Evolutionary conservation across 2,888 invertebrate species (phyloP).

Genomic region (Tenthredo mesomela): DNA sequence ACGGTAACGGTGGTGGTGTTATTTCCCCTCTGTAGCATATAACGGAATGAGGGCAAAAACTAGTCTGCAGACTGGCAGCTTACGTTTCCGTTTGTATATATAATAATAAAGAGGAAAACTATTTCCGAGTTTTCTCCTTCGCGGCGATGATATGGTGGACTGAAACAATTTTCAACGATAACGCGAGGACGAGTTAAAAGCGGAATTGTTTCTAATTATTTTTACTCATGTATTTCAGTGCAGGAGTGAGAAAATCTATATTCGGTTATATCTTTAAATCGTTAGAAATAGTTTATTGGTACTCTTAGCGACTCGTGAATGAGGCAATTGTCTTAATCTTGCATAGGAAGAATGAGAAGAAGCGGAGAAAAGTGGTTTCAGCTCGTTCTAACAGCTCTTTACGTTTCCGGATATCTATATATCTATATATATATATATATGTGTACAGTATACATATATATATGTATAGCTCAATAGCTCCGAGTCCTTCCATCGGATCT

Average conservation of each 20-base stretch:
- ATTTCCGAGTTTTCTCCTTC: conserved; percentile 19
- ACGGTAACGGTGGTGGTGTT: background rate
- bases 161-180: conserved; percentile 39
- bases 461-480: conserved; percentile 13
- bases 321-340: conserved; percentile 16
- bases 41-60: conserved; percentile 22
- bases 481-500: conserved; percentile 44
- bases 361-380: conserved; percentile 7
- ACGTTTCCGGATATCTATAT: conserved; percentile 2
- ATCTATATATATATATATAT: background rate
- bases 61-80: background rate
- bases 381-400: conserved; percentile 17
- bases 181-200: background rate
- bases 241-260: background rate
- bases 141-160: conserved; percentile 1
- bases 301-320: background rate
- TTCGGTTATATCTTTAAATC: background rate
- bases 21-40: background rate
- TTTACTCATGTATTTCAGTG: background rate
- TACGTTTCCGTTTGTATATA: background rate
- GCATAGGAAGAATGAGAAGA: background rate
- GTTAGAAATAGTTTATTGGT: background rate
- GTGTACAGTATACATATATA: background rate
- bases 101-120: conserved; percentile 24
- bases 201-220: background rate